Evolutionary conservation across 2,888 invertebrate species (phyloP), one percentile per base, ranked within the genome.

Genomic region (Drosophila suboccidentalis): DNA sequence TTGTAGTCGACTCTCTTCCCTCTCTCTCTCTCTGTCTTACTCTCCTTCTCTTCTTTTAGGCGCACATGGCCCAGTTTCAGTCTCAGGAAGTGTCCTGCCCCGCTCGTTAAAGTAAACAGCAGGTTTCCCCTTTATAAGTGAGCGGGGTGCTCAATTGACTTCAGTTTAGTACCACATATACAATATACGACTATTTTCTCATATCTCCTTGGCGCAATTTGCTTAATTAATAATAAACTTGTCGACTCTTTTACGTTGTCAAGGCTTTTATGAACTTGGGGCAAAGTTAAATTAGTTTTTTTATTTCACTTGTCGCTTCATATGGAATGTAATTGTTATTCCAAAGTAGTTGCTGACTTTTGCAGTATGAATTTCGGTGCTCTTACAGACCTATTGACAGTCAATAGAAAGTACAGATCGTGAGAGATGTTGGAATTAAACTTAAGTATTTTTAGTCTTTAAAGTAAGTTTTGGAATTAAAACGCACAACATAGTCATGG

Each of bases 171-270:
- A 55, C 46, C 22, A 36, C 15, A 68, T 47, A 38, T 57, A 44
- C 29, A 34, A 39, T 38, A 38, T 36, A 53, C 22, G 43, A 51
- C 43, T 22, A 47, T 51, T 63, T 54, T 58, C 63, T 58, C 49
- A 66, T 71, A 68, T 69, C 71, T 72, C 36, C 70, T 72, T 58
- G 57, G 46, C 67, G 69, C 89, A 77, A 87, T 86, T 89, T 75
- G 65, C 78, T 71, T 86, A 87, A 86, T 86, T 80, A 88, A 81
- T 86, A 80, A 86, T 69, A 72, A 88, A 85, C 66, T 78, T 73
- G 75, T 36, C 39, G 32, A 19, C 39, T 53, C 53, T 29, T n/a
- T 26, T 26, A 10, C 26, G 13, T 39, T 54, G 15, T 15, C 26
- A 22, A 41, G 47, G 22, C 29, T 41, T 36, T 29, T 29, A 50